Conservation (phyloP, 2,888 invertebrate genomes). For the Ametastegia equiseti region DNA sequence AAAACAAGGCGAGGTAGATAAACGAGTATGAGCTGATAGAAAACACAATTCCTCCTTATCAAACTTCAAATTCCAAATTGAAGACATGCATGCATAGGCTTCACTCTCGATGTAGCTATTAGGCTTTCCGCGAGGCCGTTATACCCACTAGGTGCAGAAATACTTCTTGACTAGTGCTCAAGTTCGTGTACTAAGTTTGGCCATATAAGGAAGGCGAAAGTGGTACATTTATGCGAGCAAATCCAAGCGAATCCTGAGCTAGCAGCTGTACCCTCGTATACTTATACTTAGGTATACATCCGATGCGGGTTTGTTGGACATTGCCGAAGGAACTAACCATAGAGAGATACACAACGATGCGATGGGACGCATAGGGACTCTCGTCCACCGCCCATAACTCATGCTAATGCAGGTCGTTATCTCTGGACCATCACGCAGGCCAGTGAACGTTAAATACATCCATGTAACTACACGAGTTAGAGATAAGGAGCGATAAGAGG, state of each 20-base stretch:
- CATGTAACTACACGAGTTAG: conserved; percentile 25
- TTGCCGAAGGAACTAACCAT: neutral
- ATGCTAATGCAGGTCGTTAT: conserved; percentile 47
- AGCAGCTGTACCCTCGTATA: neutral
- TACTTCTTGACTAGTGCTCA: neutral
- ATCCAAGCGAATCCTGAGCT: neutral
- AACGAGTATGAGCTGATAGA: neutral
- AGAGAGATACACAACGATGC: neutral
- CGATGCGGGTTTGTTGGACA: no score
- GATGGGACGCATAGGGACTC: neutral
- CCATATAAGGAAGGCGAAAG: conserved; percentile 49
- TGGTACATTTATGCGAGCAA: conserved; percentile 40
- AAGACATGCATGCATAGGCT: neutral
- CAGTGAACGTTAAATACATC: conserved; percentile 24
- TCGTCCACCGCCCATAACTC: conserved; percentile 38
- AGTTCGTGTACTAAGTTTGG: conserved; percentile 18
- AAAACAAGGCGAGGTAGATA: neutral
- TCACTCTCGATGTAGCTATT: conserved; percentile 16
- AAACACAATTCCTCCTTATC: neutral
- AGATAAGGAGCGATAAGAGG: conserved; percentile 27
- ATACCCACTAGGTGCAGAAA: neutral
- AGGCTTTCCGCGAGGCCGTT: neutral
- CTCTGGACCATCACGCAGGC: conserved; percentile 39
- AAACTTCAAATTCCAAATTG: neutral
- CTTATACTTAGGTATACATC: neutral